phyloP scores from a whole-genome alignment of 2,113 vertebrate genomes.

The Brachypodius melanocephalos region DNA sequence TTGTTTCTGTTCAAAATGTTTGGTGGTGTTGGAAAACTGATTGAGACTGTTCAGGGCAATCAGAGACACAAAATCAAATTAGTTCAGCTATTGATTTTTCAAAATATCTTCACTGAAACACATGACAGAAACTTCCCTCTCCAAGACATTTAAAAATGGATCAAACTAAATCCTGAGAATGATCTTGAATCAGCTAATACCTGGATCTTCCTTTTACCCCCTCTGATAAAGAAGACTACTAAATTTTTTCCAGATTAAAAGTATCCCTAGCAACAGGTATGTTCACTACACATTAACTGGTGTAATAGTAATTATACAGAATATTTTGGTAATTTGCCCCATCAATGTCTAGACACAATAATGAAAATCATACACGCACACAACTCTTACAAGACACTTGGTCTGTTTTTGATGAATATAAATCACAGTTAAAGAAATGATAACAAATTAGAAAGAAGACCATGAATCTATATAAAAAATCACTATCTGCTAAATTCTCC shows the following conservation, averaged over 20 bases:
- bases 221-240: not conserved
- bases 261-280: not conserved
- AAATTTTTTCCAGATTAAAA: not conserved
- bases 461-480: not conserved
- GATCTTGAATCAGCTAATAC: not conserved
- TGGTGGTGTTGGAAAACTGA: not conserved
- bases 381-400: not conserved
- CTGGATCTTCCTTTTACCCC: not conserved
- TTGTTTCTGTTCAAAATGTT: not conserved
- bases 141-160: not conserved
- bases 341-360: not conserved
- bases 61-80: not conserved
- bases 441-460: not conserved
- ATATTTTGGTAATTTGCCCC: not conserved
- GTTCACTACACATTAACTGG: rapidly evolving
- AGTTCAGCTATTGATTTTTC: not conserved
- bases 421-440: not conserved
- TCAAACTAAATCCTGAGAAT: not conserved
- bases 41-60: not conserved
- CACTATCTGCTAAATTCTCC: not conserved
- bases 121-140: not conserved
- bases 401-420: not conserved
- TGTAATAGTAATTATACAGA: not conserved
- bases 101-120: not conserved
- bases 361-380: not conserved